Evolutionary conservation across 2,113 vertebrate genomes (phyloP).

Genomic region (Shinisaurus crocodilurus): DNA sequence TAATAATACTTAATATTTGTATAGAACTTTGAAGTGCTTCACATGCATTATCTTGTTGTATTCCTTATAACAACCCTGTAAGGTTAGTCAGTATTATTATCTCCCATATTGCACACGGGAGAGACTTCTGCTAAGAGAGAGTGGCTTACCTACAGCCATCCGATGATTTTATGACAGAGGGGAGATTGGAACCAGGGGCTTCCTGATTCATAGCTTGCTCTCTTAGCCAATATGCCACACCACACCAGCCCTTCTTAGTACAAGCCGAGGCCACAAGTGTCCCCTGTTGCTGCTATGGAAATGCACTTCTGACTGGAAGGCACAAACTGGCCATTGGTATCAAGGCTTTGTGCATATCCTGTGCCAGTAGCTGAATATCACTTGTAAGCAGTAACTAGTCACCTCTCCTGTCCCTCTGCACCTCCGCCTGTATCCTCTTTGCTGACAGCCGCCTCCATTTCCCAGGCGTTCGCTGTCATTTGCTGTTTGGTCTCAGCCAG

Average conservation of each 20-base stretch:
- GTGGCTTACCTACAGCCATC: background rate
- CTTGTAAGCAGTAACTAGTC: background rate
- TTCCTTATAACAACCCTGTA: background rate
- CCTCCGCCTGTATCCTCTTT: background rate
- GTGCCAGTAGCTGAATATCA: background rate
- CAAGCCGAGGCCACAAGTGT: background rate
- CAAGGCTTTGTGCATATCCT: background rate
- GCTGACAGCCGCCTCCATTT: background rate
- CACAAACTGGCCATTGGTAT: background rate
- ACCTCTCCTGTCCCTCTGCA: background rate
- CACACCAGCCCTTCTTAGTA: background rate
- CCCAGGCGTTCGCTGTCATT: constrained; percentile 13
- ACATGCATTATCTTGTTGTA: background rate
- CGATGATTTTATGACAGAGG: background rate
- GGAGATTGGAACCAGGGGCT: background rate
- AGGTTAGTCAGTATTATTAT: background rate
- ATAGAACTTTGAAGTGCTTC: background rate
- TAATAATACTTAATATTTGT: background rate
- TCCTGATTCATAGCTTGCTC: background rate
- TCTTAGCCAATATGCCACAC: background rate
- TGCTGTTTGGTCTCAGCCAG: constrained; percentile 13
- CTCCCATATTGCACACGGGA: background rate
- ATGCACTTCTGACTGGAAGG: background rate
- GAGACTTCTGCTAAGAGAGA: background rate
- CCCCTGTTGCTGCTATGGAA: background rate